Conservation (phyloP, 1,140 invertebrate species). For the Drosophila lacertosa region DNA sequence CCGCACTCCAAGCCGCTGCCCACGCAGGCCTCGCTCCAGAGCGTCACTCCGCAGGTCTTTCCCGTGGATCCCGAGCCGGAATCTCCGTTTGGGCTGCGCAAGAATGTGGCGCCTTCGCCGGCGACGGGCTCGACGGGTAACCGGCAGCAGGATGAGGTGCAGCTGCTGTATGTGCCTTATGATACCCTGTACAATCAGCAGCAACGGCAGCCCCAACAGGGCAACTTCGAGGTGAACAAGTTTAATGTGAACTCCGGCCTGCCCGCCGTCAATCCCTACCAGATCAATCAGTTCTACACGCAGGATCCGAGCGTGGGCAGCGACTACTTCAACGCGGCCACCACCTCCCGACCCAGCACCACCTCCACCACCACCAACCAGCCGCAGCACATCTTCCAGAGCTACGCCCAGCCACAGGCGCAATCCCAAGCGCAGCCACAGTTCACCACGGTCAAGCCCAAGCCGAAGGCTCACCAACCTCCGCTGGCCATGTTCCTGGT, state of each 20-base stretch:
- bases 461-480: constrained; percentile 90
- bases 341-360: constrained; percentile 67
- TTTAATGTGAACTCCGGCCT: constrained; percentile 78
- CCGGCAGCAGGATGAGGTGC: constrained; percentile 87
- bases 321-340: constrained; percentile 56
- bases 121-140: constrained; percentile 8
- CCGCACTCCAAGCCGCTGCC: constrained; percentile 55
- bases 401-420: constrained; percentile 44
- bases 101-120: constrained; percentile 27
- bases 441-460: constrained; percentile 84
- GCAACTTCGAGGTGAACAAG: constrained; percentile 77
- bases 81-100: constrained; percentile 51
- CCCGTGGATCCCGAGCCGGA: constrained; percentile 66
- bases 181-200: constrained; percentile 88
- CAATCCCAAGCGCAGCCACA: constrained; percentile 37
- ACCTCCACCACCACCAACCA: constrained; percentile 84
- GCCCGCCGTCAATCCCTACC: constrained; percentile 70
- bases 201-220: constrained; percentile 51
- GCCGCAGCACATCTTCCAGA: constrained; percentile 84
- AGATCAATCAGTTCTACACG: constrained; percentile 82
- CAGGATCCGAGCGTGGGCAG: constrained; percentile 66
- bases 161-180: constrained; percentile 91
- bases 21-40: constrained; percentile 68
- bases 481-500: constrained; percentile 91
- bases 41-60: constrained; percentile 76